Evolutionary conservation across 2,113 vertebrate genomes (phyloP), one percentile per base, ranked within the genome.

Genomic region (Sterrhoptilus dennistouni): DNA sequence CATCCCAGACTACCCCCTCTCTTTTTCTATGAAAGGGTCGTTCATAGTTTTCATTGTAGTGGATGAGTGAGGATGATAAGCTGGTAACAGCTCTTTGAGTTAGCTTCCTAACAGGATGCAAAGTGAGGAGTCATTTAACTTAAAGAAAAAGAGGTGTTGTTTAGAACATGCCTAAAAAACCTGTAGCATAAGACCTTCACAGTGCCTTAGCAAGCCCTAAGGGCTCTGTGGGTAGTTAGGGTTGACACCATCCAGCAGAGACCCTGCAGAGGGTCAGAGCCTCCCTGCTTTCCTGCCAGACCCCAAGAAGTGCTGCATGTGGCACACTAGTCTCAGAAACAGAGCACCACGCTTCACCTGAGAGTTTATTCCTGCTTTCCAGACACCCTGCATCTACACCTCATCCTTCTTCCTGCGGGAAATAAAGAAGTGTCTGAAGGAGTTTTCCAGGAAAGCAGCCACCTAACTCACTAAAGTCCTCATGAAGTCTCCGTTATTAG

Each of bases 291-390:
- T 57, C 49, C 66, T 64, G 35, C 8, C 5, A 4, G 20, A 59
- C 6, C 24, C 63, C 0, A 0, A 33, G 44, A 38, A 12, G 31
- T 0, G 3, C 66, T 21, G n/a, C 25, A 29, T 1, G 3, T 28
- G n/a, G 24, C 45, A 61, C 36, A 9, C 7, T 7, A 5, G 29
- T 6, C 59, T 40, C 70, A 61, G 68, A 93, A 74, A 47, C 2
- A 29, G 13, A 65, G 27, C 15, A 25, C 17, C 1, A 3, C 0
- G 6, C 47, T 47, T 63, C 38, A 45, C 13, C 40, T 3, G 3
- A 33, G 54, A 61, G 31, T 4, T 61, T 52, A 45, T 29, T 69
- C 8, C 5, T 8, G 18, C 21, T 52, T 85, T 35, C 19, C 28
- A 29, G 45, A 10, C 53, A 38, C 6, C 5, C 47, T 54, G 53